A percentile compares a stretch with the other conserved stretches of the same genome.
Conservation (phyloP, 2,888 invertebrate genomes). For the Caradrina clavipalpis region DNA sequence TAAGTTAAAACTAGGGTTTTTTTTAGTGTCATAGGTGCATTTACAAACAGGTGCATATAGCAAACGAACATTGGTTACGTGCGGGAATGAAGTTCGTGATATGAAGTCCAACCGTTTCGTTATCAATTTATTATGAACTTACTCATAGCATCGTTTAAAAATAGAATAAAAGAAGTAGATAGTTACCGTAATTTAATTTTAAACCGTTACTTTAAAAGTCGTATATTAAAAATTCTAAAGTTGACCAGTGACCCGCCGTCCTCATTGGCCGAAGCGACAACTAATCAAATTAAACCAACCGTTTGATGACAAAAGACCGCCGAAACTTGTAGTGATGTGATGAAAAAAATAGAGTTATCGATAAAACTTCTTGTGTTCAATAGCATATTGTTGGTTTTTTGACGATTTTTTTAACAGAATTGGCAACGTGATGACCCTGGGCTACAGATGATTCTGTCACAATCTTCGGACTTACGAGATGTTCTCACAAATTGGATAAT, state of each 20-base stretch:
- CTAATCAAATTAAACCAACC: constrained; percentile 87
- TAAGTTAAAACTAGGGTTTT: too few species aligned
- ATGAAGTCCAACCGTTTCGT: too few species aligned
- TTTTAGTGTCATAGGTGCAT: too few species aligned
- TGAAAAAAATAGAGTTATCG: constrained; percentile 27
- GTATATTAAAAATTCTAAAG: constrained; percentile 84
- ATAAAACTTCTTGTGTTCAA: constrained; percentile 21
- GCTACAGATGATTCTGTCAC: too few species aligned
- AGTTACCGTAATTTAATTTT: constrained; percentile 77
- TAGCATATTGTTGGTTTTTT: not conserved
- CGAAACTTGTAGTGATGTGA: constrained; percentile 71
- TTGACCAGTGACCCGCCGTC: constrained; percentile 79
- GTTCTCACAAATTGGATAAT: too few species aligned
- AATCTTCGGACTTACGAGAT: too few species aligned
- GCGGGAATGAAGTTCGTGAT: too few species aligned
- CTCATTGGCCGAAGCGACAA: constrained; percentile 74
- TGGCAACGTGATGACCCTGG: too few species aligned
- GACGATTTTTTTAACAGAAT: not conserved
- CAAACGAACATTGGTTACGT: too few species aligned
- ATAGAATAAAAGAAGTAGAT: constrained; percentile 17
- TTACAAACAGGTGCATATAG: too few species aligned
- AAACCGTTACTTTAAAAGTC: constrained; percentile 81
- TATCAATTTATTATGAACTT: not conserved
- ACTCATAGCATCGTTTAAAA: not conserved
- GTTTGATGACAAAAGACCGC: constrained; percentile 79